A percentile compares a stretch with the other conserved stretches of the same genome.
Conservation (phyloP, 1,140 invertebrate genomes). For the Trichonephila inaurata region DNA sequence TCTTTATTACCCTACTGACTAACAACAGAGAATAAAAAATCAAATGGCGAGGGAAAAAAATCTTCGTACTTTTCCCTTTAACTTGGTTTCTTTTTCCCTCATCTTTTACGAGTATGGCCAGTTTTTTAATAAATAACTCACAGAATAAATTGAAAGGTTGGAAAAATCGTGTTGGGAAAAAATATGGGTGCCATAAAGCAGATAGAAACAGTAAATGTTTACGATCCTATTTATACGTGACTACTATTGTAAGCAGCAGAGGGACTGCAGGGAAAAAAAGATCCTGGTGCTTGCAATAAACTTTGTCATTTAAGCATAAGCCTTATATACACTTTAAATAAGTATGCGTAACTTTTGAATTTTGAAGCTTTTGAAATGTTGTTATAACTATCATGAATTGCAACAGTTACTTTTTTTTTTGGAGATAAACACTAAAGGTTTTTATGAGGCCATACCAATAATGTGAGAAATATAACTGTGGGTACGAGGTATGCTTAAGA, state of each 20-base stretch:
- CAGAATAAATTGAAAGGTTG: slow-evolving; percentile 35
- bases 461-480: too few relatives aligned
- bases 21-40: slow-evolving; percentile 13
- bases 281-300: not conserved
- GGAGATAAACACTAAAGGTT: not conserved
- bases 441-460: not conserved
- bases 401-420: not conserved
- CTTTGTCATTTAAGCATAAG: slow-evolving; percentile 2
- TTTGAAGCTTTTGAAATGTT: not conserved
- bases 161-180: slow-evolving; percentile 26
- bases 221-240: slow-evolving; percentile 16
- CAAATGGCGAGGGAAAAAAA: not conserved
- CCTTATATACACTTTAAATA: slow-evolving; percentile 12
- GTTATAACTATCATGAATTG: not conserved
- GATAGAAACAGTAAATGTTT: slow-evolving; percentile 34
- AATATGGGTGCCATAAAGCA: slow-evolving; percentile 15
- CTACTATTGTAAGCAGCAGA: not conserved
- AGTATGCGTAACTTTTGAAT: not conserved
- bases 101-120: slow-evolving; percentile 22
- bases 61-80: not conserved
- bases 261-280: not conserved
- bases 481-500: too few relatives aligned
- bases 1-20: slow-evolving; percentile 25
- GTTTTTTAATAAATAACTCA: slow-evolving; percentile 30
- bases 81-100: not conserved